These are phyloP conservation scores for Stenichneumon culpator DNA, from an alignment of 2,888 invertebrate species.

Conservation along the genomic window DNA sequence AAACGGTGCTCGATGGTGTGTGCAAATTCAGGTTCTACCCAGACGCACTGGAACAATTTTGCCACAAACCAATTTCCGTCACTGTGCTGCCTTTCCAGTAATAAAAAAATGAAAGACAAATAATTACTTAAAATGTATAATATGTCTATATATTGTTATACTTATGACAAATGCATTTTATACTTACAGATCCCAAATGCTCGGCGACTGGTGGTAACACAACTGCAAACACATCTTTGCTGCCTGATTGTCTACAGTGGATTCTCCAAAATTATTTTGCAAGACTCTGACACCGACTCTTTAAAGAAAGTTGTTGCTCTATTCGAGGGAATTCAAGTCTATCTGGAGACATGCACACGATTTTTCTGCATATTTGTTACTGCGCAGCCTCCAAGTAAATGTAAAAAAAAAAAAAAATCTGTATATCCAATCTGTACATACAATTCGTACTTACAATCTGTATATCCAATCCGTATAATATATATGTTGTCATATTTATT, in stretches of 20 bases:
- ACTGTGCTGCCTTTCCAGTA: constrained; percentile 87
- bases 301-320: constrained; percentile 75
- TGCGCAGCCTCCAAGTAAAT: constrained; percentile 87
- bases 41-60: constrained; percentile 87
- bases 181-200: constrained; percentile 85
- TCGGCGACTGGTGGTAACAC: constrained; percentile 86
- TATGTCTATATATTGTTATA: neutral
- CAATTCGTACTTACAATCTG: too few species aligned
- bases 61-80: constrained; percentile 89
- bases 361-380: constrained; percentile 89
- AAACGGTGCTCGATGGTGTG: constrained; percentile 83
- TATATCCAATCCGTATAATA: neutral
- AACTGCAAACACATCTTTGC: constrained; percentile 91
- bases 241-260: constrained; percentile 86
- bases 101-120: constrained; percentile 62
- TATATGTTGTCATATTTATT: neutral
- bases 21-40: constrained; percentile 88
- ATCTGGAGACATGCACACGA: constrained; percentile 86
- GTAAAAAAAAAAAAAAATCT: constrained; percentile 85
- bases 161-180: constrained; percentile 16
- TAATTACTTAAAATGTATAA: too few species aligned
- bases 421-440: too few species aligned
- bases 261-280: constrained; percentile 74
- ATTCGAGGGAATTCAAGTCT: constrained; percentile 86
- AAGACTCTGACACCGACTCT: constrained; percentile 77